A percentile compares a stretch with the other conserved stretches of the same genome.
These are phyloP conservation scores for Rhorus exstirpatorius DNA, from an alignment of 2,888 invertebrate species.

Conservation along the genomic window DNA sequence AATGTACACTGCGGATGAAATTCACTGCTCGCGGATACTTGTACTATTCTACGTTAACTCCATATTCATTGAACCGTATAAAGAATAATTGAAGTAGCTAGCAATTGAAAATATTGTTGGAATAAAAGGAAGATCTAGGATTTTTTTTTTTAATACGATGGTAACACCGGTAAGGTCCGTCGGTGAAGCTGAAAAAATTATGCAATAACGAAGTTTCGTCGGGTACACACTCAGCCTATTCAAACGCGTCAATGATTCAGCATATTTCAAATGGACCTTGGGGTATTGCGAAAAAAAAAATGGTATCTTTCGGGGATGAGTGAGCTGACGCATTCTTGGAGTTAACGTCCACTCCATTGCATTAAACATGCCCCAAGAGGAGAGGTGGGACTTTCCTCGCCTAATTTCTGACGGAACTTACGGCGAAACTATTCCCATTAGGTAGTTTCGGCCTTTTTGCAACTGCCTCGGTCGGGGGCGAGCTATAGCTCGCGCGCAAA, in stretches of 20 bases:
- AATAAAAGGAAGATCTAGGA: no score
- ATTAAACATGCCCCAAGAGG: slow-evolving; percentile 46
- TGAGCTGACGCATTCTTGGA: slow-evolving; percentile 42
- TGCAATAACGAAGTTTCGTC: neutral
- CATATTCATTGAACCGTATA: no score
- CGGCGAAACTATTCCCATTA: slow-evolving; percentile 81
- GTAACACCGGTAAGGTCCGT: no score
- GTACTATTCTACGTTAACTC: no score
- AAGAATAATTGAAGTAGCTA: no score
- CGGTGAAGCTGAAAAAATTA: neutral
- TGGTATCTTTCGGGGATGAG: slow-evolving; percentile 16
- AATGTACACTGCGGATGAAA: no score
- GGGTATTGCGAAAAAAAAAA: slow-evolving; percentile 1
- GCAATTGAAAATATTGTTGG: no score
- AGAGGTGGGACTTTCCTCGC: slow-evolving; percentile 66
- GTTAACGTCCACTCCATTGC: slow-evolving; percentile 46
- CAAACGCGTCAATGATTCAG: neutral
- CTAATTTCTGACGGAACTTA: slow-evolving; percentile 78
- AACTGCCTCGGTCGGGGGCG: slow-evolving; percentile 45
- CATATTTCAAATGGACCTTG: neutral
- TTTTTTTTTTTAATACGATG: neutral
- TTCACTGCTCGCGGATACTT: no score
- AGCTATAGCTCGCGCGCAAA: slow-evolving; percentile 19
- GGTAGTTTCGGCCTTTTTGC: slow-evolving; percentile 78
- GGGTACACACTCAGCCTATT: neutral